phyloP scores from a whole-genome alignment of 2,797 vertebrate species.

The Podarcis lilfordi region DNA sequence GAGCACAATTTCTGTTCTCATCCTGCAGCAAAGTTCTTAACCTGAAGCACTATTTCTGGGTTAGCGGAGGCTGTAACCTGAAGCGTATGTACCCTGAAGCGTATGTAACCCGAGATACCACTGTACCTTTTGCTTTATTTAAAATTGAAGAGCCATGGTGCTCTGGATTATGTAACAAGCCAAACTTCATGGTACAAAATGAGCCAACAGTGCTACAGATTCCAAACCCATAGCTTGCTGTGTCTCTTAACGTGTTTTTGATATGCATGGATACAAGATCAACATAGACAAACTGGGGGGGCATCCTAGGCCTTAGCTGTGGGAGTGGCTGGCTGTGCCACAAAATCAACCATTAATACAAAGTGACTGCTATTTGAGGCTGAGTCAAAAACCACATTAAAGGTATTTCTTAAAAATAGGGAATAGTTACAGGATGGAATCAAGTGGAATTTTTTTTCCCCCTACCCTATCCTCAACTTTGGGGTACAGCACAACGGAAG shows the following conservation, averaged over 20 bases:
- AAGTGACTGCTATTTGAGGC: not conserved
- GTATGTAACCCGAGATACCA: no score
- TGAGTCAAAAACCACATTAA: not conserved
- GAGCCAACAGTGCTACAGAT: not conserved
- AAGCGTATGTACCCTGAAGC: no score
- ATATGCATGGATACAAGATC: not conserved
- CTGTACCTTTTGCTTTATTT: not conserved
- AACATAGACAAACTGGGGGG: no score
- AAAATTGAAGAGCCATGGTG: not conserved
- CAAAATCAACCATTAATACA: not conserved
- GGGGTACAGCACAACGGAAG: not conserved
- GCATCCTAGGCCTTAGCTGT: not conserved
- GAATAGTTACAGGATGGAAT: not conserved
- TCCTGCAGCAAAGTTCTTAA: no score
- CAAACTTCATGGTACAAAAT: not conserved
- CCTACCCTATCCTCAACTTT: not conserved
- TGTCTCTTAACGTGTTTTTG: not conserved
- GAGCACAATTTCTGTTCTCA: no score
- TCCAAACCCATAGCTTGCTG: not conserved
- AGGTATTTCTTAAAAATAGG: not conserved
- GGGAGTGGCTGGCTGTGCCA: not conserved
- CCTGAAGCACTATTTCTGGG: no score
- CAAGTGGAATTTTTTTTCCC: not conserved
- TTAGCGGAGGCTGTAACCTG: no score
- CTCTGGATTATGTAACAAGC: not conserved